A percentile compares a stretch with the other conserved stretches of the same genome.
phyloP scores from a whole-genome alignment of 2,888 invertebrate species.

The Bhutanitis thaidina region DNA sequence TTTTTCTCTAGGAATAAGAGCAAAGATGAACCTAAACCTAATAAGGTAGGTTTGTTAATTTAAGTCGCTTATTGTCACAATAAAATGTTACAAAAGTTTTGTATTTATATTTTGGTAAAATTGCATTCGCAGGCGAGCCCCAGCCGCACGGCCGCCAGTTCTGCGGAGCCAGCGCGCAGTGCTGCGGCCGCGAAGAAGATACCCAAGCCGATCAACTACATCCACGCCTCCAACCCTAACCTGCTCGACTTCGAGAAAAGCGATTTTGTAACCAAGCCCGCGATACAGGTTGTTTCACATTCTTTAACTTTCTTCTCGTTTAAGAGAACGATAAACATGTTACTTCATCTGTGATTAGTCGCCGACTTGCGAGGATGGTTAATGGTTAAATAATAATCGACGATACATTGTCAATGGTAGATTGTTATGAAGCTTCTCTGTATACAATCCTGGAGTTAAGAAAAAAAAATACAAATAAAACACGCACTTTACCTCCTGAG shows the following conservation, averaged over 20 bases:
- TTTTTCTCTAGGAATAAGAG: constrained; percentile 66
- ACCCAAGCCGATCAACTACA: constrained; percentile 80
- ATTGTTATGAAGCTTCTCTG: no score
- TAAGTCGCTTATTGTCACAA: no score
- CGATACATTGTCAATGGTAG: no score
- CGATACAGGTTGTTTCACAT: constrained; percentile 30
- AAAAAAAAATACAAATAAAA: no score
- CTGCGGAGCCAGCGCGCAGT: constrained; percentile 6
- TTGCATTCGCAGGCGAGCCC: constrained; percentile 43
- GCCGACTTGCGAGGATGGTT: no score
- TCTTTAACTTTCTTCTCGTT: no score
- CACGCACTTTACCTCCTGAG: no score
- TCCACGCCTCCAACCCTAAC: constrained; percentile 87
- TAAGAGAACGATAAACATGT: no score
- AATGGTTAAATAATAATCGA: no score
- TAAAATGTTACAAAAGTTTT: background rate
- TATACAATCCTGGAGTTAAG: no score
- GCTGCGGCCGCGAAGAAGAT: constrained; percentile 26
- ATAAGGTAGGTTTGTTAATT: constrained; percentile 47
- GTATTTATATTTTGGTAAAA: background rate
- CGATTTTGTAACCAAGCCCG: constrained; percentile 49
- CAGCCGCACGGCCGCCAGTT: constrained; percentile 73
- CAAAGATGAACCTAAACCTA: constrained; percentile 68
- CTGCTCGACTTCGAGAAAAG: constrained; percentile 82
- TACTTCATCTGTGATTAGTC: no score